These are phyloP conservation scores for Melanotaenia nigrans DNA, from an alignment of 2,797 vertebrate genomes.

Conservation along the genomic window DNA sequence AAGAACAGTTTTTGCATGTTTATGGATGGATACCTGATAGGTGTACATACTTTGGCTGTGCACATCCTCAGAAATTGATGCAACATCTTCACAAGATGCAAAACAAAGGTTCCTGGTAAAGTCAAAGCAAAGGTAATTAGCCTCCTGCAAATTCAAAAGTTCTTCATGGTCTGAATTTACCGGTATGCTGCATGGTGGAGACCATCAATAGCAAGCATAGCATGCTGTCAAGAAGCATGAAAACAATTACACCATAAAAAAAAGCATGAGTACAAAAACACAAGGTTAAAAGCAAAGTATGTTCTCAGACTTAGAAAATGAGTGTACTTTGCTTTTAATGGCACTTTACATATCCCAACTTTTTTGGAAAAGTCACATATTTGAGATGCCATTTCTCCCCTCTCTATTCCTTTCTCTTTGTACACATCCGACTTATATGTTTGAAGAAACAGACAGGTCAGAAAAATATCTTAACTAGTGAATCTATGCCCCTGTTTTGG, in stretches of 20 bases:
- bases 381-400: neutral
- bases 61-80: neutral
- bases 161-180: neutral
- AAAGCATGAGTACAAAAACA: neutral
- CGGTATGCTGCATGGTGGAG: neutral
- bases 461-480: constrained; percentile 45
- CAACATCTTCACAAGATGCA: too few relatives aligned
- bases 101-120: too few relatives aligned
- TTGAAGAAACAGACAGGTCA: constrained; percentile 46
- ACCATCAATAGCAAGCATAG: neutral
- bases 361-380: neutral
- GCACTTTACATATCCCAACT: neutral
- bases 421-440: constrained; percentile 32
- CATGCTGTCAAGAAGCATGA: neutral
- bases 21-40: neutral
- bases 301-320: neutral
- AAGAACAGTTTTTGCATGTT: neutral
- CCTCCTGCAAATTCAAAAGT: neutral
- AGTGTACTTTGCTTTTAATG: neutral
- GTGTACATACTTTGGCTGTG: neutral
- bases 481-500: constrained; percentile 63
- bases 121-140: too few relatives aligned
- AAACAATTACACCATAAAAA: neutral
- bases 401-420: constrained; percentile 10
- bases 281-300: neutral